Evolutionary conservation across 2,888 invertebrate genomes (phyloP), one percentile per base, ranked within the genome.

Genomic region (Hermaeophaga mercurialis): DNA sequence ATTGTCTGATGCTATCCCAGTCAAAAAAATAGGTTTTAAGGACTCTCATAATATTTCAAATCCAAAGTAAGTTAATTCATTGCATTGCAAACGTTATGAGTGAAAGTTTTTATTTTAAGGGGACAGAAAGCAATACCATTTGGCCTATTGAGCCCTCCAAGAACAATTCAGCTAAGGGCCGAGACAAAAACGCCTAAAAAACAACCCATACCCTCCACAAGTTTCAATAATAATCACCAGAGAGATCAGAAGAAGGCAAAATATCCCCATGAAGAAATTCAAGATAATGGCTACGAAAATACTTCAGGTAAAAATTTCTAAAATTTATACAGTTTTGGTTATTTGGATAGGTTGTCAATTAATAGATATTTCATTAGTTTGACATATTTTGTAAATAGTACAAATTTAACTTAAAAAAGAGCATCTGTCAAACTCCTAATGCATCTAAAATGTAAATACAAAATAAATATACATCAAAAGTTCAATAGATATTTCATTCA

Each of bases 21-120:
- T 68, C 1, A 63, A 64, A 15, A 72, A 70, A 19, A 75, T 78
- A 39, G 76, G 75, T 5, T 76, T 73, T 54, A 69, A 74, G 18
- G 73, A 75, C 26, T 69, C 71, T 0, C 78, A 78, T 54, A 56
- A 69, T 7, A 62, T 78, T 33, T 72, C 70, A 56, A 57, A 65
- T 24, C 61, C 66, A 9, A 70, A 61, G 73, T 73, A 65, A 66
- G 64, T 61, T 17, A n/a, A n/a, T n/a, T n/a, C 14, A 36, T 36
- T 11, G 12, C 36, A 36, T 5, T 14, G 12, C 8, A 2, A 33
- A 7, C 12, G n/a, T n/a, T n/a, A n/a, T n/a, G n/a, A n/a, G n/a
- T n/a, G n/a, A n/a, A n/a, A n/a, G n/a, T n/a, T 47, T 45, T 47
- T 34, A 53, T 36, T 43, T 43, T 24, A 3, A 68, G 68, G 47